Conservation (phyloP, 2,888 invertebrate species). For the Epirrhoe tristata region DNA sequence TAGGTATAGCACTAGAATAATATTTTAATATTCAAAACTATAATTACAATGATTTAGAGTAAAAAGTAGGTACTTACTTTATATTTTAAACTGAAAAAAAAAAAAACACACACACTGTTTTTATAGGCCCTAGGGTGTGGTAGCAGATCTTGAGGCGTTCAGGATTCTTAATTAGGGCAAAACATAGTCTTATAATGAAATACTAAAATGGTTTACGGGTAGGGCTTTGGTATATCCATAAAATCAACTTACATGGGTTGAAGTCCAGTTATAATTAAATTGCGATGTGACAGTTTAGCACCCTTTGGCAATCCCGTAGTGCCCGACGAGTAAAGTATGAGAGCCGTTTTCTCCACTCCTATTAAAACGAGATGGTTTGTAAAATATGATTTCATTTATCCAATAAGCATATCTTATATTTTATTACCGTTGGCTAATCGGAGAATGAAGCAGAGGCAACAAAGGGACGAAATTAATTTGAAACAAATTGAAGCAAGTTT, state of each 20-base stretch:
- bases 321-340: slow-evolving; percentile 72
- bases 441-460: slow-evolving; percentile 27
- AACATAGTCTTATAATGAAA: background rate
- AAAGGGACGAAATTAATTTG: slow-evolving; percentile 35
- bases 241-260: slow-evolving; percentile 61
- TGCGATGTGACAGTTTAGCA: slow-evolving; percentile 65
- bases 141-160: too few relatives aligned
- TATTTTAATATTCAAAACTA: too few relatives aligned
- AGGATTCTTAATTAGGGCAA: too few relatives aligned
- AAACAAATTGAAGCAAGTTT: slow-evolving; percentile 34
- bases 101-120: too few relatives aligned
- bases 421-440: slow-evolving; percentile 38
- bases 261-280: slow-evolving; percentile 57
- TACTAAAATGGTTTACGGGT: slow-evolving; percentile 1
- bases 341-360: slow-evolving; percentile 55
- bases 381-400: slow-evolving; percentile 44
- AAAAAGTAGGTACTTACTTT: too few relatives aligned
- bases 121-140: too few relatives aligned
- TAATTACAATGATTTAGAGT: too few relatives aligned
- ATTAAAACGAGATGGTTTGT: slow-evolving; percentile 45
- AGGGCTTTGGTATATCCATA: slow-evolving; percentile 29
- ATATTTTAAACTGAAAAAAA: too few relatives aligned
- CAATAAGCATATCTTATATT: slow-evolving; percentile 44
- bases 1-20: too few relatives aligned
- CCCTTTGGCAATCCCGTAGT: slow-evolving; percentile 72